Evolutionary conservation across 2,113 vertebrate species (phyloP), one percentile per base, ranked within the genome.

Genomic region (Myotis davidii): DNA sequence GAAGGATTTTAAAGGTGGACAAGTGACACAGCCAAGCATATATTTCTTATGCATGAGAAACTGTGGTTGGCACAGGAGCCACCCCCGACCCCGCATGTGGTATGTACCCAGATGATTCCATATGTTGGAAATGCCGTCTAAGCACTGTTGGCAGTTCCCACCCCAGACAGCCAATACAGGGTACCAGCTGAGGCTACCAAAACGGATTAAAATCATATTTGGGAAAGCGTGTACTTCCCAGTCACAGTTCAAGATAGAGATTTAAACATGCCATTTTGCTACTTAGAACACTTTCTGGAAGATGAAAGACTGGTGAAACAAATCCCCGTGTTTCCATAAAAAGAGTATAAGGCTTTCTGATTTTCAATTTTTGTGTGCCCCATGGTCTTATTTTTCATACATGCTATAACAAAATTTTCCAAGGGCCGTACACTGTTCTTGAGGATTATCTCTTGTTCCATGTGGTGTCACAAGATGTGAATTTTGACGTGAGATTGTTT

Each of bases 241-340:
- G 59, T 86, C 81, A 95, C 85, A 93, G 77, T 94, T 61, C 79
- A 96, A 95, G 96, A 52, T 82, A 76, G 74, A 93, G 29, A 91
- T 84, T 88, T 93, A 93, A 92, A 91, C 59, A 42, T 91, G 78
- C 86, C 52, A 48, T 89, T 95, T 95, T 91, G 16, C 59, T 48
- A 56, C 56, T 77, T 61, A 77, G 84, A 45, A 77, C 52, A 93
- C 64, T 39, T 81, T 84, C 85, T 59, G 83, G 50, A 94, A 92
- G n/a, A 89, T 94, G 83, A 94, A 88, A 93, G 69, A 89, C 48
- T 50, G n/a, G 42, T 37, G 16, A 77, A 94, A 72, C 42, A 87
- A 93, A 93, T 45, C 29, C 29, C 32, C 48, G 10, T 48, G 39
- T 94, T 93, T 74, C 89, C 79, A 93, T 81, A 27, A 94, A 94